Evolutionary conservation across 2,888 invertebrate genomes (phyloP), one percentile per base, ranked within the genome.

Genomic region (Hartigia nigra): DNA sequence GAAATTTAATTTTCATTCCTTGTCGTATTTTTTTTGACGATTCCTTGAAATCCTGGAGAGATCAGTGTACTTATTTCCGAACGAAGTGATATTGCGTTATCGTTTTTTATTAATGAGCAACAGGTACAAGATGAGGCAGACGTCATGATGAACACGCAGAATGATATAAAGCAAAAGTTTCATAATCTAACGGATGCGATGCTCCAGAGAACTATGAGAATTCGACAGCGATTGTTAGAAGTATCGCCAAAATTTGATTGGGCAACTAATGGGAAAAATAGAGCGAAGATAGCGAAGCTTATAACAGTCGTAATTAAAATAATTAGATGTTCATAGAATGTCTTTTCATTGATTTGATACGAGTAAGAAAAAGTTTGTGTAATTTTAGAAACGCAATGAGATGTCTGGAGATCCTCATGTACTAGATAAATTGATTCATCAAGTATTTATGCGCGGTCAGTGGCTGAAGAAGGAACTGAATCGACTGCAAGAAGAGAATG

Each of bases 61-160:
- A 9, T 55, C 55, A 23, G 23, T 55, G 9, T 55, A 55, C 23
- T 5, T 74, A 31, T 14, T 34, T n/a, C n/a, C 77, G 70, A 12
- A 23, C 23, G 55, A 76, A 39, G 70, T 37, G 35, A 72, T 72
- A 72, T 23, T 34, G 14, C 32, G 36, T 14, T 31, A 23, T 1
- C 23, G 23, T 55, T 34, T 31, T 34, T 9, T 0, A 31, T 72
- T 34, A 9, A 72, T 3, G 72, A 12, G 34, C 23, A 12, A 34
- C 37, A 86, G 86, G 81, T 86, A 23, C 86, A 86, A 55, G 86
- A 86, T 79, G 86, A 86, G 74, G 84, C 82, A 14, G 86, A 86
- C 76, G 86, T 85, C 4, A 85, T 84, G 85, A 83, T 84, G 82
- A 77, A 83, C 76, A 84, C 84, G 12, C 84, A 85, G 74, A 84